phyloP scores from a whole-genome alignment of 2,888 invertebrate genomes.

The Orchesella flavescens region DNA sequence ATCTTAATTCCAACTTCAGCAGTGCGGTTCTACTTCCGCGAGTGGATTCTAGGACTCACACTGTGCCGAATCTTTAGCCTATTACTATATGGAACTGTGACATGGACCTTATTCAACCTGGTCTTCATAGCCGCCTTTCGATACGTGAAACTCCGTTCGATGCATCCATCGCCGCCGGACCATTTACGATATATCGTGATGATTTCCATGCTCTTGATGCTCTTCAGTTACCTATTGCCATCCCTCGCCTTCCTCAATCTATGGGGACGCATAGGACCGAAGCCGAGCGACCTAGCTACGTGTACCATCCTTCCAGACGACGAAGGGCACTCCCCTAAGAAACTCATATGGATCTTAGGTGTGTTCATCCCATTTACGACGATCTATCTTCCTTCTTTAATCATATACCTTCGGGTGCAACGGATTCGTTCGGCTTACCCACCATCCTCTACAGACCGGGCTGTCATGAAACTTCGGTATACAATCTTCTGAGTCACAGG shows the following conservation, averaged over 20 bases:
- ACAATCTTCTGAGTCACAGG: neutral
- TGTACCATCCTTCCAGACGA: constrained; percentile 45
- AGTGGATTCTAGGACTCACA: neutral
- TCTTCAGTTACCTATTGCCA: neutral
- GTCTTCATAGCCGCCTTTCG: constrained; percentile 22
- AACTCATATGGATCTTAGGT: constrained; percentile 21
- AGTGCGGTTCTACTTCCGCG: neutral
- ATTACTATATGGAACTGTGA: constrained; percentile 19
- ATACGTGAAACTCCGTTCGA: neutral
- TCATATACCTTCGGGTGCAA: neutral
- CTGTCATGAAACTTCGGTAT: neutral
- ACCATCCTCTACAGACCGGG: neutral
- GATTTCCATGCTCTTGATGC: neutral
- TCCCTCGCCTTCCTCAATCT: neutral
- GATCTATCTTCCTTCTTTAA: neutral
- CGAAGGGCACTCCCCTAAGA: constrained; percentile 6
- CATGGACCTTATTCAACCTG: constrained; percentile 14
- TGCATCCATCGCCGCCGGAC: neutral
- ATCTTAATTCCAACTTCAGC: constrained; percentile 4
- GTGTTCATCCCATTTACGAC: neutral
- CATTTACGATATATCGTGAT: neutral
- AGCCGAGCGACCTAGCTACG: constrained; percentile 9
- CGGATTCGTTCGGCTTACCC: too few species aligned
- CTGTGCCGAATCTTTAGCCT: neutral
- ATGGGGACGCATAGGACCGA: constrained; percentile 21